phyloP scores from a whole-genome alignment of 2,888 invertebrate species.

The Drosophila birchii region DNA sequence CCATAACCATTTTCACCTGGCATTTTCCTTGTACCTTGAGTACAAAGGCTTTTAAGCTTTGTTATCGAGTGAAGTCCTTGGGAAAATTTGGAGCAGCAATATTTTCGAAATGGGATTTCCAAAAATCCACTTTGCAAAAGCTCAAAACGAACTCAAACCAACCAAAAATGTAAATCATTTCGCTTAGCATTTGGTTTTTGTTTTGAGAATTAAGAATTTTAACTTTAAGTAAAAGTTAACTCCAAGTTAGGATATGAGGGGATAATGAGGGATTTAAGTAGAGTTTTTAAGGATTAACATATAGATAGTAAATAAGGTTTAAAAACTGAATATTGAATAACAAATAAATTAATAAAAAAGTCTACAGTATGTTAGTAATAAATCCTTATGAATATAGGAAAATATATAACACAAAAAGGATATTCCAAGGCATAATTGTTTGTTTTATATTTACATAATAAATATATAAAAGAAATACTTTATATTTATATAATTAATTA shows the following conservation, averaged over 20 bases:
- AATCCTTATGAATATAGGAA: too few relatives aligned
- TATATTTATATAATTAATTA: too few relatives aligned
- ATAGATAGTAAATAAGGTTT: neutral
- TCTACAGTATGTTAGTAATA: neutral
- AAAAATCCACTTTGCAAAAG: neutral
- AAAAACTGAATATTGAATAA: neutral
- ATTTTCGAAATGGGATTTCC: slow-evolving; percentile 14
- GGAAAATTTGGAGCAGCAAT: slow-evolving; percentile 3
- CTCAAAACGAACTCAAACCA: neutral
- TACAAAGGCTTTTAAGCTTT: slow-evolving; percentile 4
- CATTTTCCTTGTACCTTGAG: neutral
- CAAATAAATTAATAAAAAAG: neutral
- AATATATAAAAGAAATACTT: too few relatives aligned
- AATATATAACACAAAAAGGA: too few relatives aligned
- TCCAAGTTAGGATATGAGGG: too few relatives aligned
- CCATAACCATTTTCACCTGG: slow-evolving; percentile 18
- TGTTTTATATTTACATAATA: too few relatives aligned
- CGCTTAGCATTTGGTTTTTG: neutral
- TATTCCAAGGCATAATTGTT: too few relatives aligned
- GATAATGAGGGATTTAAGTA: neutral
- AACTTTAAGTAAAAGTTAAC: neutral
- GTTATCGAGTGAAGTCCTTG: neutral
- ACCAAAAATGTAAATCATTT: neutral
- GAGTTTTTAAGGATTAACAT: neutral
- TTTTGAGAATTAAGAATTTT: neutral